Evolutionary conservation across 2,888 invertebrate genomes (phyloP), one percentile per base, ranked within the genome.

Genomic region (Synanthedon myopaeformis): DNA sequence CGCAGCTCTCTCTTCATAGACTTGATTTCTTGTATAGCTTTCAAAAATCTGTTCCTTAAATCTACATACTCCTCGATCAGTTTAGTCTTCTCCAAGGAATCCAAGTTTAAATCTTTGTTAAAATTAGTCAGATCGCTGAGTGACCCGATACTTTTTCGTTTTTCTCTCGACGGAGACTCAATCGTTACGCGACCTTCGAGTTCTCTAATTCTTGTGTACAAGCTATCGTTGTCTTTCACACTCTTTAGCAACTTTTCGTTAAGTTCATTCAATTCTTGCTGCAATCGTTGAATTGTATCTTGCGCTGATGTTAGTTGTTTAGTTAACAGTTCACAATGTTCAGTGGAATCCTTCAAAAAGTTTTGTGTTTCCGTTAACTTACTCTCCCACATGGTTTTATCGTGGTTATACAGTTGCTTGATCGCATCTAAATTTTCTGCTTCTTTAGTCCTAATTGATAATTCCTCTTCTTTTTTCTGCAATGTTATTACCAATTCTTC

Each of bases 51-150:
- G 51, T 90, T 89, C 57, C 92, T 90, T 55, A 96, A 78, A 66
- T 95, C 94, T 48, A 91, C 89, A 71, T 94, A 95, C 69, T 95
- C 94, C 65, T 95, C 95, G 61, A 93, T 92, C 53, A 95, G 82
- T 65, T 91, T 92, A 64, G 93, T 93, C 61, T 93, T 92, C 67
- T 93, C 93, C 62, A 95, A 80, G 12, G 90, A 88, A 62, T 92
- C 92, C 1, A 94, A 83, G 80, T 95, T 92, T 55, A 93, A 80
- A 61, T 94, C 93, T 65, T 92, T 85, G 72, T 94, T 94, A 54
- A 95, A 89, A 65, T 94, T 94, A 6, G 94, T 93, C 42, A 96
- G 89, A 73, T 96, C 95, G 61, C 93, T 92, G 8, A 96, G 83
- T 4, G 95, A 95, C 62, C 94, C 93, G 59, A 94, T 90, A 61